Percentiles rank a stretch among this genome's conserved stretches.
Conservation (phyloP, 2,113 vertebrate genomes). For the Podilymbus podiceps region DNA sequence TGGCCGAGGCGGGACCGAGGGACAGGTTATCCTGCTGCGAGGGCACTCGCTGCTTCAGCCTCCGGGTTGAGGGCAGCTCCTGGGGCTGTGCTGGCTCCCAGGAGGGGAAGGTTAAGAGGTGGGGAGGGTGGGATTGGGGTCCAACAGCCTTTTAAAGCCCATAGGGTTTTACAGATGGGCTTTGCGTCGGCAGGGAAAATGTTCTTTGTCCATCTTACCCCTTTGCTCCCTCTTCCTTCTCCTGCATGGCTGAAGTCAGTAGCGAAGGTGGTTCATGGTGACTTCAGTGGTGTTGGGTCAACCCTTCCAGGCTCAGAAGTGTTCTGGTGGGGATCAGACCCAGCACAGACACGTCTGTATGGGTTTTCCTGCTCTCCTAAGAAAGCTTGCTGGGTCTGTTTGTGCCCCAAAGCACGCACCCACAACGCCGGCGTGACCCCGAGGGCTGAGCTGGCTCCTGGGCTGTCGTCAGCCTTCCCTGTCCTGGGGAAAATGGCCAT, state of each 20-base stretch:
- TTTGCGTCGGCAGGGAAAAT: background rate
- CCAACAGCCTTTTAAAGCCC: background rate
- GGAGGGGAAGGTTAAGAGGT: background rate
- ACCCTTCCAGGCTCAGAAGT: background rate
- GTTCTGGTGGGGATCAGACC: background rate
- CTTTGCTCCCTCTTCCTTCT: background rate
- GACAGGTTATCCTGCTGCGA: background rate
- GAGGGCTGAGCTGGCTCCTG: rapidly evolving
- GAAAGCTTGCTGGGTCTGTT: background rate
- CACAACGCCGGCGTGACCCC: rapidly evolving
- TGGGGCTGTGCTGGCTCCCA: background rate
- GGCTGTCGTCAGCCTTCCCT: background rate
- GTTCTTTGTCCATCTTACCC: background rate
- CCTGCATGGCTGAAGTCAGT: background rate
- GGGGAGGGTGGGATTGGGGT: background rate
- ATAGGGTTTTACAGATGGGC: background rate
- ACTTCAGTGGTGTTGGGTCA: background rate
- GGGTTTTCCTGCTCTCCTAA: background rate
- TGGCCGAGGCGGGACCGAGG: background rate
- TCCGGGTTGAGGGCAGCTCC: background rate
- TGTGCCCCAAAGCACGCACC: background rate
- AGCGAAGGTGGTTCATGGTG: background rate
- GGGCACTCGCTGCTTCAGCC: background rate
- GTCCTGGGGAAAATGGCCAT: background rate
- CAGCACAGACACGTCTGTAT: rapidly evolving